Evolutionary conservation across 2,797 vertebrate species (phyloP).

Genomic region (Alca torda): DNA sequence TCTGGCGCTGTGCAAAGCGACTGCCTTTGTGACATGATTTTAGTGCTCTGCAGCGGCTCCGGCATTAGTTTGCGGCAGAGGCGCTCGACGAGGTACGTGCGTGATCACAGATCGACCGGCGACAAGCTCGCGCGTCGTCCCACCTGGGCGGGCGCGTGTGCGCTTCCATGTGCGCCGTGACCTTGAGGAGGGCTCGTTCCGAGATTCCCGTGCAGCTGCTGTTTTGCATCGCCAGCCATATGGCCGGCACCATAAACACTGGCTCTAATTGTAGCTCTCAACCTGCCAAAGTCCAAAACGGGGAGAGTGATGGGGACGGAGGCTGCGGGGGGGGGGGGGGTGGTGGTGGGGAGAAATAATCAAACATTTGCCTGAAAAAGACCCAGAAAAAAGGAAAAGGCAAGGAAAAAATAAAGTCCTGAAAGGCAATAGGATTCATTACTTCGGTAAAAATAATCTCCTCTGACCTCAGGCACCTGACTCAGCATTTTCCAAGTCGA

Average conservation of each 20-base stretch:
- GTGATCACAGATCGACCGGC: neutral
- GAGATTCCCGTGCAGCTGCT: constrained; percentile 27
- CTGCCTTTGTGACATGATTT: neutral
- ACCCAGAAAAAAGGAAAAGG: neutral
- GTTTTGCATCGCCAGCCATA: neutral
- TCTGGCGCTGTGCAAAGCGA: accelerated
- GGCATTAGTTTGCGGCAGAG: neutral
- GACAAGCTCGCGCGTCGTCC: neutral
- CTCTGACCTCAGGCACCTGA: constrained; percentile 5
- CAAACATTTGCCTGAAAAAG: neutral
- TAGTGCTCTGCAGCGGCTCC: neutral
- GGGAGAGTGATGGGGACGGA: neutral
- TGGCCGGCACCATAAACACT: constrained; percentile 13
- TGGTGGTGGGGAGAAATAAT: neutral
- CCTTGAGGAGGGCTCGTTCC: neutral
- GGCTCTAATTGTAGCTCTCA: constrained; percentile 46
- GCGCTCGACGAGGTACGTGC: neutral
- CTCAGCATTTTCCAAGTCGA: constrained; percentile 31
- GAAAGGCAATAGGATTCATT: constrained; percentile 19
- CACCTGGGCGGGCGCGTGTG: neutral
- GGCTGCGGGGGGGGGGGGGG: neutral
- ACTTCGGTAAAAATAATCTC: neutral
- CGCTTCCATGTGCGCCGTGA: neutral
- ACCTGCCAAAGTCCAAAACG: constrained; percentile 39
- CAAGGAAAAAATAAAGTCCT: neutral